Evolutionary conservation across 37 sponge, comb jelly and placozoan genomes (phyloP).

Genomic region (Hormiphora californensis): DNA sequence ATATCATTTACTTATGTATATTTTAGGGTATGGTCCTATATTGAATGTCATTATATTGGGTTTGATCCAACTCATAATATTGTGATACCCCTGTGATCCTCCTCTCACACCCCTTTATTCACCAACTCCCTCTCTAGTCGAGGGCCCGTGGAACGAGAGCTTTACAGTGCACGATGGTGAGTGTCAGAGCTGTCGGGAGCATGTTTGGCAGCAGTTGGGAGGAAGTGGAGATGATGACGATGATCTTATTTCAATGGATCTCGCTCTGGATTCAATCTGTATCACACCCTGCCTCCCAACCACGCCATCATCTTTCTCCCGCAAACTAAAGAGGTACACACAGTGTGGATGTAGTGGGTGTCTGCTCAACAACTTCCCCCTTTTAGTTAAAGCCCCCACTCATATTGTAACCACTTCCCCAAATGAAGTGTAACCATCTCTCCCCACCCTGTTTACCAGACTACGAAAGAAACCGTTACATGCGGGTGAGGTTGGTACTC

Average conservation of each 20-base stretch:
- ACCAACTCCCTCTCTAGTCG: background rate
- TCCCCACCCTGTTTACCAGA: background rate
- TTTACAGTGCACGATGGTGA: too few species aligned
- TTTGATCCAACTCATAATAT: too few species aligned
- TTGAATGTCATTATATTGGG: too few species aligned
- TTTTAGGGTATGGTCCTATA: too few species aligned
- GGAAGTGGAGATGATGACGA: too few species aligned
- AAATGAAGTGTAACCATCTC: too few species aligned
- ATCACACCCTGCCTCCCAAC: constrained; percentile 44
- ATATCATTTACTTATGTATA: too few species aligned
- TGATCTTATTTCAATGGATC: too few species aligned
- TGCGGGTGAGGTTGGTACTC: constrained; percentile 25
- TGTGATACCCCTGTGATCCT: too few species aligned
- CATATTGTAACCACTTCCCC: background rate
- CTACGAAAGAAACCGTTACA: constrained; percentile 35
- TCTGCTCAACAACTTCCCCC: background rate
- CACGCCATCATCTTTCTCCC: background rate
- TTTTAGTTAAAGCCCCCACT: background rate
- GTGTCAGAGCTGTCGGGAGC: too few species aligned
- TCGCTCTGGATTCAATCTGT: constrained; percentile 46
- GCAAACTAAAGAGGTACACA: background rate
- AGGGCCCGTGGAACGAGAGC: constrained; percentile 1
- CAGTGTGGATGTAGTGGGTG: background rate
- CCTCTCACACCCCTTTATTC: background rate
- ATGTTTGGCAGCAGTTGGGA: too few species aligned